These are phyloP conservation scores for Lagopus muta DNA, from an alignment of 2,113 vertebrate species.

Conservation along the genomic window DNA sequence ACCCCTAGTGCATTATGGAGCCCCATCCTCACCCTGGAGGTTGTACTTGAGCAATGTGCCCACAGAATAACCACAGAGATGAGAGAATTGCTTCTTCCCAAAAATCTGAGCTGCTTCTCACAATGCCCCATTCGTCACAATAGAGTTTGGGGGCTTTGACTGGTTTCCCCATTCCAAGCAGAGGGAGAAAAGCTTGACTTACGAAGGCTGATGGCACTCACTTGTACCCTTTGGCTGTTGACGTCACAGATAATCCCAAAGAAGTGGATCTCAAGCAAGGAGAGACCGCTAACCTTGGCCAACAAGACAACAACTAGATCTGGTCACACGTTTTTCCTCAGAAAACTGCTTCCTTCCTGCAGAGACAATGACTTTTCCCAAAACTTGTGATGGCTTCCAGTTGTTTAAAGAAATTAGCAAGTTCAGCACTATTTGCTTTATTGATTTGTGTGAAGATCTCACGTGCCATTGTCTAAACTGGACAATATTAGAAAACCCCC, in stretches of 20 bases:
- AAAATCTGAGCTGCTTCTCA: not conserved
- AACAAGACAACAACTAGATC: not conserved
- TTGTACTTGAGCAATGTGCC: not conserved
- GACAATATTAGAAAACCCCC: not conserved
- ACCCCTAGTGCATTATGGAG: not conserved
- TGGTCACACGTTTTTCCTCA: not conserved
- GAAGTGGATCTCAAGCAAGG: not conserved
- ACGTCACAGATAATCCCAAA: not conserved
- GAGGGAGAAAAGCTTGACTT: too few relatives aligned
- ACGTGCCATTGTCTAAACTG: not conserved
- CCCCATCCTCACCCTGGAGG: not conserved
- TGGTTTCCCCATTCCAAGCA: not conserved
- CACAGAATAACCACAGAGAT: not conserved
- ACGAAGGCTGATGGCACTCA: not conserved
- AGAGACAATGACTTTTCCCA: not conserved
- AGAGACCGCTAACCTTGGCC: not conserved
- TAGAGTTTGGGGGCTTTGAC: not conserved
- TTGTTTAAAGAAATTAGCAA: not conserved
- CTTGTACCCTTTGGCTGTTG: rapidly evolving
- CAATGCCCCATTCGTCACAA: not conserved
- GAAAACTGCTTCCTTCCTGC: not conserved
- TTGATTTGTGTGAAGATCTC: not conserved
- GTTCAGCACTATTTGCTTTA: not conserved
- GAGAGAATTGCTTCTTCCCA: not conserved
- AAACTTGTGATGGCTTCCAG: not conserved